These are phyloP conservation scores for Elaeidobius kamerunicus DNA, from an alignment of 2,888 invertebrate genomes.

Conservation along the genomic window DNA sequence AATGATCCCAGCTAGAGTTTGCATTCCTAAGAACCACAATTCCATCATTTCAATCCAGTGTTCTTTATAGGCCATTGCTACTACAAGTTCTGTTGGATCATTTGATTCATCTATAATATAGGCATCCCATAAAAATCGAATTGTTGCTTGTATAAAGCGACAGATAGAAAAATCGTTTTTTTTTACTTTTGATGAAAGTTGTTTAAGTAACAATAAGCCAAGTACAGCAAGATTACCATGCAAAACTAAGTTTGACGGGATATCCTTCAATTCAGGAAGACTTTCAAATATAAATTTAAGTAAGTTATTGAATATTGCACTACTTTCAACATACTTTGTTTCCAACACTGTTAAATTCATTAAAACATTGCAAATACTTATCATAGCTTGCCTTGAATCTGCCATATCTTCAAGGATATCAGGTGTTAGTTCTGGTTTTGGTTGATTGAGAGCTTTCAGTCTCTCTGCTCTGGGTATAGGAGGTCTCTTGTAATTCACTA, in stretches of 20 bases:
- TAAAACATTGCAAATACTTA: conserved; percentile 85
- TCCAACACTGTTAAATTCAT: conserved; percentile 91
- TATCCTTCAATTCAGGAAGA: conserved; percentile 79
- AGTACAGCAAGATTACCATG: conserved; percentile 82
- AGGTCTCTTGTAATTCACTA: conserved; percentile 81
- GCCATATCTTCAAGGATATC: conserved; percentile 77
- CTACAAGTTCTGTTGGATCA: conserved; percentile 77
- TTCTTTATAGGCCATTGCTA: conserved; percentile 81
- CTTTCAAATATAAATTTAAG: conserved; percentile 84
- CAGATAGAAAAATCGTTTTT: conserved; percentile 88
- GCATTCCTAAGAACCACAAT: conserved; percentile 92
- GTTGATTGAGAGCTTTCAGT: conserved; percentile 69
- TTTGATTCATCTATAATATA: conserved; percentile 86
- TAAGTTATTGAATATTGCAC: conserved; percentile 71
- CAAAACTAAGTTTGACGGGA: conserved; percentile 78
- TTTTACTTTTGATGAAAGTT: conserved; percentile 77
- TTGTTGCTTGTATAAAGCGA: conserved; percentile 84
- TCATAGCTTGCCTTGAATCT: conserved; percentile 80
- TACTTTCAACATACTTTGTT: conserved; percentile 76
- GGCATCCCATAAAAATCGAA: conserved; percentile 90
- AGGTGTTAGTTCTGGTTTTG: conserved; percentile 71
- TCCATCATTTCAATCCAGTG: conserved; percentile 88
- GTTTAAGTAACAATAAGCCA: conserved; percentile 78
- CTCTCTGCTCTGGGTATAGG: conserved; percentile 78
- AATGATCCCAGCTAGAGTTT: conserved; percentile 73